Evolutionary conservation across 37 sponge, comb jelly and placozoan genomes (phyloP).

Genomic region (Halichondria panicea): DNA sequence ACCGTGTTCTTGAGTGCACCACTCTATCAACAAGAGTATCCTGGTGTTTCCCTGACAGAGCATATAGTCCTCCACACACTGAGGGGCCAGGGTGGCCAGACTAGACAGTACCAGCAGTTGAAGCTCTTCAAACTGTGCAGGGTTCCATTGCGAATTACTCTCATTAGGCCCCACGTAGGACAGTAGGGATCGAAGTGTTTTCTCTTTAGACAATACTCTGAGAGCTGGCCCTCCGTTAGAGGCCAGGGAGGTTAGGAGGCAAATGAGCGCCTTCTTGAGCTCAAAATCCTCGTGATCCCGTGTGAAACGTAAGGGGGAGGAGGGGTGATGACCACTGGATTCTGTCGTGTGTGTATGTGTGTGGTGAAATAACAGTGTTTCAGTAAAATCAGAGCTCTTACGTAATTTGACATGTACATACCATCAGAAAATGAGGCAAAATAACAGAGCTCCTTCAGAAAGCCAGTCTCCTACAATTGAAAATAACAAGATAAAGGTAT

Average conservation of each 20-base stretch:
- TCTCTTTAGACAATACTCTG: slow-evolving; percentile 72
- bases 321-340: slow-evolving; percentile 3
- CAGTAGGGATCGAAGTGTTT: slow-evolving; percentile 75
- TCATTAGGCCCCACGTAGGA: slow-evolving; percentile 91
- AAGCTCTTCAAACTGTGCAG: slow-evolving; percentile 97
- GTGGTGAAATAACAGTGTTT: neutral
- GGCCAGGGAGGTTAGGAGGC: slow-evolving; percentile 73
- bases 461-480: slow-evolving; percentile 60
- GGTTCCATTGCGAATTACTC: slow-evolving; percentile 73
- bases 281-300: slow-evolving; percentile 92
- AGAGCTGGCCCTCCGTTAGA: slow-evolving; percentile 55
- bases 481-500: neutral
- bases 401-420: neutral
- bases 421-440: slow-evolving; percentile 62
- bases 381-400: neutral
- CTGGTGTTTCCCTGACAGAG: slow-evolving; percentile 93
- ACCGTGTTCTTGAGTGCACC: slow-evolving; percentile 77
- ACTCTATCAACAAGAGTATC: slow-evolving; percentile 90
- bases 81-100: slow-evolving; percentile 76
- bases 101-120: slow-evolving; percentile 93
- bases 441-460: slow-evolving; percentile 60
- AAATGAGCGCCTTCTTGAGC: slow-evolving; percentile 85
- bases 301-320: neutral
- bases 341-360: neutral
- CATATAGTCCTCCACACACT: slow-evolving; percentile 83